Conservation (phyloP, 2,113 vertebrate species). For the Periophthalmodon schlosseri region DNA sequence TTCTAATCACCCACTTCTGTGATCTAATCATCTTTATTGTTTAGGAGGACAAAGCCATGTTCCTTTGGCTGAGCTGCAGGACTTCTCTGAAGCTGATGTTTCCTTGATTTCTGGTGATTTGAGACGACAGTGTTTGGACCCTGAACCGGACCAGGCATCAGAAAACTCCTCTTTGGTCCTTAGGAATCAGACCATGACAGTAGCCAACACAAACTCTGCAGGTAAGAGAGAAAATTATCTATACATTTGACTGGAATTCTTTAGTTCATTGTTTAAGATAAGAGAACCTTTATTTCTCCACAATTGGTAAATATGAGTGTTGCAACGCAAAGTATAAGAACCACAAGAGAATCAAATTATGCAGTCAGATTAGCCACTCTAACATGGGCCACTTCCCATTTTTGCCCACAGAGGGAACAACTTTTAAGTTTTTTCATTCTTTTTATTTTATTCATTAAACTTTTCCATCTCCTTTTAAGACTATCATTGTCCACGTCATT, state of each 20-base stretch:
- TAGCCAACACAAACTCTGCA: conserved; percentile 83
- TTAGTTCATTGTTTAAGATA: too few relatives aligned
- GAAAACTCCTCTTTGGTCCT: conserved; percentile 71
- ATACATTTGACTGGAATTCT: not conserved
- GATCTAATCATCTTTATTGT: not conserved
- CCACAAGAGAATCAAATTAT: too few relatives aligned
- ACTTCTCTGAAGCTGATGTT: conserved; percentile 72
- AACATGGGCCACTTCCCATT: not conserved
- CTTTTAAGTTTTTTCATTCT: not conserved
- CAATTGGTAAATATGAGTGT: too few relatives aligned
- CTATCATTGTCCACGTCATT: not conserved
- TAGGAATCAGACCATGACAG: conserved; percentile 75
- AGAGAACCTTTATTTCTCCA: too few relatives aligned
- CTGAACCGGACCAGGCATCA: conserved; percentile 12
- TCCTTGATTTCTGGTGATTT: conserved; percentile 90
- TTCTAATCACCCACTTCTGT: not conserved
- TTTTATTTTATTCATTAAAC: not conserved
- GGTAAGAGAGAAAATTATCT: conserved; percentile 69
- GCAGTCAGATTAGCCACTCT: not conserved
- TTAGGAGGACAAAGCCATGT: conserved; percentile 85
- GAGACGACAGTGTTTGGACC: conserved; percentile 54
- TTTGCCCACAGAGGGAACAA: not conserved
- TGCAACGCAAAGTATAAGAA: too few relatives aligned
- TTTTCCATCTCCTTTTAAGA: not conserved
- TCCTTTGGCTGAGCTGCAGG: conserved; percentile 69